Base-by-base conservation (phyloP, 2,113 vertebrate species). In the Petroica traversi region DNA sequence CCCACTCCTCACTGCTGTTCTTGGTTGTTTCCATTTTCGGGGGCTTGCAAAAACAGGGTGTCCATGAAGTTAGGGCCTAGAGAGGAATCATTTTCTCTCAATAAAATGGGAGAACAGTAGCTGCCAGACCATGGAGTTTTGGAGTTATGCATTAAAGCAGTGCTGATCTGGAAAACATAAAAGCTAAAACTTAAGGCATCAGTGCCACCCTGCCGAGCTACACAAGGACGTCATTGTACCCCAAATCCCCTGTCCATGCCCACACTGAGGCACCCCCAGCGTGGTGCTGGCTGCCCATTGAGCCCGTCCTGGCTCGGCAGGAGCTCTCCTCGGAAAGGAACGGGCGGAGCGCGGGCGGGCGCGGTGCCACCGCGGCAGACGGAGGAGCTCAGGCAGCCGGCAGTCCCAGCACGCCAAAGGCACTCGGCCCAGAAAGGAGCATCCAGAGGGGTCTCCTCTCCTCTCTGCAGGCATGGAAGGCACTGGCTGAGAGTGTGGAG, bases 191-290 rank as follows among this genome's bases (percentile, higher is more conserved):
- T n/a, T n/a, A n/a, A n/a, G n/a, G n/a, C n/a, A n/a, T n/a, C n/a
- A n/a, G 14, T n/a, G 68, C 33, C 58, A 29, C 67, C 17, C 51
- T 43, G 43, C 29, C 62, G 48, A 83, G 52, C 29, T 43, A 23
- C 23, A 3, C 4, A 8, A 51, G 24, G 45, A 51, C 23, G 28
- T 45, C 4, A 0, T 4, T 87, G 49, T 25, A 43, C 62, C 36
- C 54, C 6, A 26, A 26, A 20, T 8, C 12, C 1, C 3, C 28
- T 14, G 8, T 38, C 29, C 19, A 14, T 1, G 63, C 2, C 38
- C 33, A 2, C 4, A 1, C 15, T 5, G 6, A 54, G 45, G 46
- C 29, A 34, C 57, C 24, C 5, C 1, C 14, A 1, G 58, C 0
- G 0, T 4, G 40, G 89, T 38, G 55, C 52, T 76, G 51, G 13